These are phyloP conservation scores for Scaptomyza tumidula DNA, from an alignment of 2,888 invertebrate species.

Conservation along the genomic window DNA sequence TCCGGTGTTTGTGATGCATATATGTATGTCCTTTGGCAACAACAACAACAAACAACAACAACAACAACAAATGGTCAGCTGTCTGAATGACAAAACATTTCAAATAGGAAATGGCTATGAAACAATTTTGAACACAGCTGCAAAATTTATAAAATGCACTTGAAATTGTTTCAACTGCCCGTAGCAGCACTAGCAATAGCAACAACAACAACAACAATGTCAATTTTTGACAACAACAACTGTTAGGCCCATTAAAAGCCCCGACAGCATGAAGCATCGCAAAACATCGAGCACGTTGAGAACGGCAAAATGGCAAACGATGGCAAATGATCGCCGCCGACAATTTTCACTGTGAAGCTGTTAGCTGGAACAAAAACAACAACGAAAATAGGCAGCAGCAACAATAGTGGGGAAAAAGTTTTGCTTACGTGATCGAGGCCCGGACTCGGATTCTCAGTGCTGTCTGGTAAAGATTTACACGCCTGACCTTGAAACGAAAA, in stretches of 20 bases:
- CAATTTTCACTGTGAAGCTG: slow-evolving; percentile 48
- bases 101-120: slow-evolving; percentile 56
- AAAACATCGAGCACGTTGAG: slow-evolving; percentile 47
- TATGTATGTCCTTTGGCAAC: slow-evolving; percentile 26
- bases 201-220: slow-evolving; percentile 11
- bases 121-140: slow-evolving; percentile 36
- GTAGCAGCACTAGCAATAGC: slow-evolving; percentile 16
- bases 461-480: slow-evolving; percentile 76
- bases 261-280: slow-evolving; percentile 60
- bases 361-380: slow-evolving; percentile 53
- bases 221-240: slow-evolving; percentile 30
- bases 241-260: slow-evolving; percentile 70
- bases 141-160: slow-evolving; percentile 51
- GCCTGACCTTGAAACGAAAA: slow-evolving; percentile 78
- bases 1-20: slow-evolving; percentile 63
- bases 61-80: slow-evolving; percentile 41
- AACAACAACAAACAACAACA: slow-evolving; percentile 29
- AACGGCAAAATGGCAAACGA: slow-evolving; percentile 29
- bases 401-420: slow-evolving; percentile 50
- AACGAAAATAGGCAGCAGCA: slow-evolving; percentile 5
- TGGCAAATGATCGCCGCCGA: slow-evolving; percentile 46
- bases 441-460: slow-evolving; percentile 54
- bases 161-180: slow-evolving; percentile 47
- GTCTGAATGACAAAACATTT: slow-evolving; percentile 64
- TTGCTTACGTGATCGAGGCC: slow-evolving; percentile 72